phyloP scores from a whole-genome alignment of 2,888 invertebrate species.

The Glomeris marginata region DNA sequence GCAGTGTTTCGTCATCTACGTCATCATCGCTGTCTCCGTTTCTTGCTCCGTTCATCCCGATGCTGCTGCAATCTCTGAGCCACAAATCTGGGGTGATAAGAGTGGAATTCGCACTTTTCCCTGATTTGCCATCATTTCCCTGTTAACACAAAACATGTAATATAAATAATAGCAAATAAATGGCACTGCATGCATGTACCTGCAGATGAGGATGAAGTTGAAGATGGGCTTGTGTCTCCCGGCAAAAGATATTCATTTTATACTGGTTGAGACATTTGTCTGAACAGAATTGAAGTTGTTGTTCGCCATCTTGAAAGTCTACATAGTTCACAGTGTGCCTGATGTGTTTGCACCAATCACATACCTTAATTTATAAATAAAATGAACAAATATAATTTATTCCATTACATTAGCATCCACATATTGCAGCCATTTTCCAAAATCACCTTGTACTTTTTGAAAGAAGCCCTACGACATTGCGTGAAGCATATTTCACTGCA shows the following conservation, averaged over 20 bases:
- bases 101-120: conserved; percentile 18
- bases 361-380: conserved; percentile 26
- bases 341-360: conserved; percentile 86
- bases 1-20: conserved; percentile 13
- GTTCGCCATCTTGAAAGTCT: conserved; percentile 80
- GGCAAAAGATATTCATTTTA: conserved; percentile 93
- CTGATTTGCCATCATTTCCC: neutral
- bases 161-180: too few relatives aligned
- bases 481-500: conserved; percentile 85
- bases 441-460: conserved; percentile 68
- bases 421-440: too few relatives aligned
- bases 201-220: conserved; percentile 60
- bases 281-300: conserved; percentile 73
- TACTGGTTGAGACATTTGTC: conserved; percentile 90
- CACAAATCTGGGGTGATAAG: conserved; percentile 82
- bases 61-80: conserved; percentile 53
- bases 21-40: neutral
- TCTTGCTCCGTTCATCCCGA: conserved; percentile 5
- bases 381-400: too few relatives aligned
- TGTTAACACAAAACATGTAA: too few relatives aligned
- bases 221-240: conserved; percentile 80
- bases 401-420: too few relatives aligned
- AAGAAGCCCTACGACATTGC: conserved; percentile 72
- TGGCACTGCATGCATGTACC: too few relatives aligned
- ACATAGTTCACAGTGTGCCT: conserved; percentile 80